Base-by-base conservation (phyloP, 2,113 vertebrate species). In the Platycercus adscitus region DNA sequence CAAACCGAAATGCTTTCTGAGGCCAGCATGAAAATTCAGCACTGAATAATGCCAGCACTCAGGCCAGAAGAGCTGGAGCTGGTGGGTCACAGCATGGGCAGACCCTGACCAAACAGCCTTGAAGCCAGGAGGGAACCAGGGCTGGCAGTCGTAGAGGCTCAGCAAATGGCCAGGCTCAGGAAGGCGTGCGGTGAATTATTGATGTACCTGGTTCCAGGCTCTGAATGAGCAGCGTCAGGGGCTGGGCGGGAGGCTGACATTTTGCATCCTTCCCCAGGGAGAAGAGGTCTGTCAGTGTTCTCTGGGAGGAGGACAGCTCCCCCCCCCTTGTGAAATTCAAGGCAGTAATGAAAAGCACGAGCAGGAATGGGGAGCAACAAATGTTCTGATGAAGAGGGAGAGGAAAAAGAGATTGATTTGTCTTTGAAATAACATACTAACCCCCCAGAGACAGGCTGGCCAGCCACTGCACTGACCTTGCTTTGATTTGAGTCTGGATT, bases 401-500 rank as follows among this genome's bases (percentile, higher is more conserved):
- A 83, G 63, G 50, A 81, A 93, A 95, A 95, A 91, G 71, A 91
- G 58, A 86, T 94, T 94, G 84, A 77, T 91, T 95, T 87, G 53
- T 85, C 91, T 97, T 95, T 95, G 81, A 95, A 96, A 96, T 95
- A 91, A 86, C 71, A 89, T 31, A 53, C 58, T 80, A 95, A 70
- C 13, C 46, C 95, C 77, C 70, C n/a, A 72, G 91, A 95, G 94
- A 92, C 81, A 79, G 70, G 44, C 78, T 71, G 70, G 77, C 70
- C 81, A 91, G 73, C 73, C 61, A 35, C 87, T 72, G 89, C 65
- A 37, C 84, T 7, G 47, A 76, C 93, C 91, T 95, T 85, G 91
- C 89, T 95, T 89, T 95, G 87, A 95, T 95, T 81, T 95, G 89
- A 89, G 63, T 72, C 75, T 85, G 93, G 93, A 95, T 94, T 95